Percentiles rank a stretch among this genome's conserved stretches.
phyloP scores from a whole-genome alignment of 2,888 invertebrate genomes.

The Zaprionus bogoriensis region DNA sequence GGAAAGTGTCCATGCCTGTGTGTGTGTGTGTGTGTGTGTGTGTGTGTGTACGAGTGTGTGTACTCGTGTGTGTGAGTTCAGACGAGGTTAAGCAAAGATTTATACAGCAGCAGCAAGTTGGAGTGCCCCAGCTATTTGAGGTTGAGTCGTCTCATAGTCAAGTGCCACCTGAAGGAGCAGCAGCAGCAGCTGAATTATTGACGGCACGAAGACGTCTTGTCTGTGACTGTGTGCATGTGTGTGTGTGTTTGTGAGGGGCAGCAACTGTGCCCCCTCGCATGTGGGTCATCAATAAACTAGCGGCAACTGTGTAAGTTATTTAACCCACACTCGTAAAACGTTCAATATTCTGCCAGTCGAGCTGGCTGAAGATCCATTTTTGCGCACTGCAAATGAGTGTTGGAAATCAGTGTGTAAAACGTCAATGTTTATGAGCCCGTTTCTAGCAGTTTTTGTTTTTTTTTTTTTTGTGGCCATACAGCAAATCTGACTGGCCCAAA shows the following conservation, averaged over 20 bases:
- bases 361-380: too few species aligned
- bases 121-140: slow-evolving; percentile 46
- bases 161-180: slow-evolving; percentile 41
- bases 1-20: slow-evolving; percentile 30
- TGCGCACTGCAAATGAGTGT: background rate
- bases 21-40: background rate
- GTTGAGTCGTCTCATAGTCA: slow-evolving; percentile 55
- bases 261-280: slow-evolving; percentile 37
- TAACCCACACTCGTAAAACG: slow-evolving; percentile 20
- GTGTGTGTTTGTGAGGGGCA: background rate
- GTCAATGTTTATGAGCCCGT: slow-evolving; percentile 3
- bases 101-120: slow-evolving; percentile 44
- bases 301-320: slow-evolving; percentile 19
- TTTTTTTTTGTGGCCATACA: too few species aligned
- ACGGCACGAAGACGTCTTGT: slow-evolving; percentile 37
- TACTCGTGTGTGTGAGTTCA: slow-evolving; percentile 55
- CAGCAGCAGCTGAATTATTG: slow-evolving; percentile 63
- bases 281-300: slow-evolving; percentile 63
- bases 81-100: slow-evolving; percentile 65
- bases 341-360: slow-evolving; percentile 13
- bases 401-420: too few species aligned
- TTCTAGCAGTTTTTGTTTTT: too few species aligned
- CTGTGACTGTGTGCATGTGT: slow-evolving; percentile 16
- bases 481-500: background rate
- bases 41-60: background rate